Evolutionary conservation across 2,797 vertebrate genomes (phyloP), one percentile per base, ranked within the genome.

Genomic region (Gambusia yucatana): DNA sequence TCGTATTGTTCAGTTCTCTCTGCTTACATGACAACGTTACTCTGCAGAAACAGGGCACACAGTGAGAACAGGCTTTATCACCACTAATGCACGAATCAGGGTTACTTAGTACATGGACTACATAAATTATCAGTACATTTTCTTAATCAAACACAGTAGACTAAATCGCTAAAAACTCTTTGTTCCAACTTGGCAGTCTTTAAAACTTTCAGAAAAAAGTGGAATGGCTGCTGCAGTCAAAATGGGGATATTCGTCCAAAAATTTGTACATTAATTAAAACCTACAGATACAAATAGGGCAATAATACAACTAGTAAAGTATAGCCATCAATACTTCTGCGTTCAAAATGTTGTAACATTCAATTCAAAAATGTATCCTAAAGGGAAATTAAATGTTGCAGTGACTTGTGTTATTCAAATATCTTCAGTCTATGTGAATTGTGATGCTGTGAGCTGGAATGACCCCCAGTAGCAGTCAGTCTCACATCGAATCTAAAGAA

Each of bases 1-100:
- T 46, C 14, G 20, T 80, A 82, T 72, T 76, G 59, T 76, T 81
- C 71, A 50, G 48, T 80, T 79, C 65, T 65, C 61, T 80, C 82
- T 25, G 57, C 43, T 76, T 44, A 33, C 69, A 43, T 65, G 75
- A 70, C 75, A 47, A 71, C 16, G 52, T 72, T 50, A 48, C 61
- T 67, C 73, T 25, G 41, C 17, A 65, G 16, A 76, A 75, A 78
- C 52, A 22, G 41, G 28, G 4, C 16, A 57, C 63, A 43, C 36
- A 44, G 14, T 14, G 71, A 20, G n/a, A 67, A 63, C 36, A 11
- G 50, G 13, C 43, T 25, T 44, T 10, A 73, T 65, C 46, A 22
- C 63, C 41, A 63, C 46, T 33, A 47, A 65, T 14, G 44, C 6
- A 75, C 16, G 10, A 73, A 61, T n/a, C 43, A 55, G 72, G 59